Evolutionary conservation across 2,113 vertebrate species (phyloP), one percentile per base, ranked within the genome.

Genomic region (Brachypteracias leptosomus): DNA sequence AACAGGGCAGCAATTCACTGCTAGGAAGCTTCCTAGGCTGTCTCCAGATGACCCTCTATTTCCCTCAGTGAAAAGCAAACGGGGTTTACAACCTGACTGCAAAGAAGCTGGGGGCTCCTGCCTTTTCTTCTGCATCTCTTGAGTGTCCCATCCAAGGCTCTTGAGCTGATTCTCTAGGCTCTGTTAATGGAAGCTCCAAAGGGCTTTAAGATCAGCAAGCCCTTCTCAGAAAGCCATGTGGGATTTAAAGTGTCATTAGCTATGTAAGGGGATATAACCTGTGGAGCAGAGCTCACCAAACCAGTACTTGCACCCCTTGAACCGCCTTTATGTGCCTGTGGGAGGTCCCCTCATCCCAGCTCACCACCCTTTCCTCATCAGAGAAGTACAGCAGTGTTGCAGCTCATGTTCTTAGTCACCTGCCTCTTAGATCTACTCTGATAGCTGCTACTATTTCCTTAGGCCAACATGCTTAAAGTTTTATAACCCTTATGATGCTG

Each of bases 241-340:
- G 18, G 38, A 55, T 7, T 36, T 13, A 13, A 85, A 35, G 57
- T 10, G 38, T 31, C 70, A n/a, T 18, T 2, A 57, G 29, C 24
- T 36, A 13, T 35, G 16, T 24, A 6, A 18, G 13, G 35, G 21
- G 40, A 29, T 1, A 5, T 18, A 63, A 65, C 6, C 36, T 2
- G 7, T 14, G 29, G 51, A 77, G 68, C 65, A 91, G 28, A 81
- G 52, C 36, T 46, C 62, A 47, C 52, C 78, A 26, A 35, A 55
- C 4, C 31, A 13, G n/a, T 2, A 6, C 46, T 20, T 51, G 26
- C 25, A 71, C 28, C 13, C 9, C 38, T 5, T 2, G 2, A 66
- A 38, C 29, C 40, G 59, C 13, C 55, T 44, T 29, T 28, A 26
- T 0, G 7, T 13, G 47, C 19, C 29, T 0, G 0, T 8, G 9